Conservation (phyloP, 1,140 invertebrate species). For the Calosoma granatense region DNA sequence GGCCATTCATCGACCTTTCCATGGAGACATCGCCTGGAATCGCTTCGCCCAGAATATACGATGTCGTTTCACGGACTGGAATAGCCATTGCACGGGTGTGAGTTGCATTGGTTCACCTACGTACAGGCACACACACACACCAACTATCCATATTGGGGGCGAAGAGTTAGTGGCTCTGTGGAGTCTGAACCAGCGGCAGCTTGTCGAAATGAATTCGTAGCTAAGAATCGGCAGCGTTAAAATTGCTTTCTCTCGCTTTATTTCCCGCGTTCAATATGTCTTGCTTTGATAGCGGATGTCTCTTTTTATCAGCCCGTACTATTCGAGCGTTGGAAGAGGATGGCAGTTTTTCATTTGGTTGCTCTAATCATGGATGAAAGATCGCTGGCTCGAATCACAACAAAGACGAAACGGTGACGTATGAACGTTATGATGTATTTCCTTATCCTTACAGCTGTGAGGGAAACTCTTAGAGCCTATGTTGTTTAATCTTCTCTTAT, state of each 20-base stretch:
- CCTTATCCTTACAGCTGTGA: no score
- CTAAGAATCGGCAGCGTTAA: conserved; percentile 4
- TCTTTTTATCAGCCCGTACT: not conserved
- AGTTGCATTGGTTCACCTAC: not conserved
- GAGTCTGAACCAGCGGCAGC: not conserved
- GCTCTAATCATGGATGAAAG: not conserved
- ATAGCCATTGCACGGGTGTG: not conserved
- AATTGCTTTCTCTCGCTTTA: conserved; percentile 5
- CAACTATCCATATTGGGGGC: not conserved
- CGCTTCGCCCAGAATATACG: not conserved
- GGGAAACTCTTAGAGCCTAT: no score
- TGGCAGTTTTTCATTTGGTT: not conserved
- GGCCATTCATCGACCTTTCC: conserved; percentile 1
- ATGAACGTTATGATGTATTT: no score
- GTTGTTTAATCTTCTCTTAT: no score
- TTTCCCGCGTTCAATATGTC: conserved; percentile 3
- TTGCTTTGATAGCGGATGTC: not conserved
- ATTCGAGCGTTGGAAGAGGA: not conserved
- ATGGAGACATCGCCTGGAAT: not conserved
- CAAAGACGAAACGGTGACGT: no score
- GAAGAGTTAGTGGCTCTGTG: not conserved
- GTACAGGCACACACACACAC: not conserved
- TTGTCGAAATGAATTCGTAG: conserved; percentile 8
- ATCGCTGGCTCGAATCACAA: not conserved
- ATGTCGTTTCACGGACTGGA: not conserved